These are phyloP conservation scores for Anguilla pacifica DNA, from an alignment of 2,797 vertebrate species.

Conservation along the genomic window DNA sequence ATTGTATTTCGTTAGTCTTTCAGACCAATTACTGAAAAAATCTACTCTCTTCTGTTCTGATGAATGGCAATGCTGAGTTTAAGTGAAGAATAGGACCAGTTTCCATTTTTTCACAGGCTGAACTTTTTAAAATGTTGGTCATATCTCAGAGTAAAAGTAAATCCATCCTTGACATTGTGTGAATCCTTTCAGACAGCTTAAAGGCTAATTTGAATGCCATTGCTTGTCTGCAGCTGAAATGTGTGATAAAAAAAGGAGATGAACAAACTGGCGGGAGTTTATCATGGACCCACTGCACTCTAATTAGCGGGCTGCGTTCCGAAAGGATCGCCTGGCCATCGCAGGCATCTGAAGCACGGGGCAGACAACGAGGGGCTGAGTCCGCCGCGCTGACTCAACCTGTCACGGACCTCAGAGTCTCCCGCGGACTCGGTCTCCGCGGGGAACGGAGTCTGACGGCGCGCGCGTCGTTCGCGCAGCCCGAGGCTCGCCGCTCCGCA, in stretches of 20 bases:
- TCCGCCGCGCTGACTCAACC: conserved; percentile 58
- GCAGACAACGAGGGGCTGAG: conserved; percentile 60
- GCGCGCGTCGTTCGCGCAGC: conserved; percentile 37
- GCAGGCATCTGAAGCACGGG: conserved; percentile 63
- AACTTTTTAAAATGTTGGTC: background rate
- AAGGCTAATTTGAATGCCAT: background rate
- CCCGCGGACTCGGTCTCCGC: conserved; percentile 61
- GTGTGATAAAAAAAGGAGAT: background rate
- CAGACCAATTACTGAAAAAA: background rate
- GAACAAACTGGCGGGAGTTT: background rate
- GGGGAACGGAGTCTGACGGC: conserved; percentile 58
- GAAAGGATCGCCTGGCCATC: conserved; percentile 67
- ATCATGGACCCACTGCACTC: background rate
- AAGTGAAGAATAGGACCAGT: background rate
- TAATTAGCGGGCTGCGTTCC: conserved; percentile 53
- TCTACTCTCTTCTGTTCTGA: background rate
- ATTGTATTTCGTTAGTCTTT: background rate
- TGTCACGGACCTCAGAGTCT: conserved; percentile 67
- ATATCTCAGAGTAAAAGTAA: background rate
- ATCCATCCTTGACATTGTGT: conserved; percentile 11
- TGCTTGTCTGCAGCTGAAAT: background rate
- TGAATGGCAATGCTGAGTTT: background rate
- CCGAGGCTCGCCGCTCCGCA: conserved; percentile 52
- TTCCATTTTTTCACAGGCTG: background rate
- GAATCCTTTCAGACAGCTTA: background rate